Conservation (phyloP, 2,113 vertebrate species). For the Tychaedon coryphoeus region DNA sequence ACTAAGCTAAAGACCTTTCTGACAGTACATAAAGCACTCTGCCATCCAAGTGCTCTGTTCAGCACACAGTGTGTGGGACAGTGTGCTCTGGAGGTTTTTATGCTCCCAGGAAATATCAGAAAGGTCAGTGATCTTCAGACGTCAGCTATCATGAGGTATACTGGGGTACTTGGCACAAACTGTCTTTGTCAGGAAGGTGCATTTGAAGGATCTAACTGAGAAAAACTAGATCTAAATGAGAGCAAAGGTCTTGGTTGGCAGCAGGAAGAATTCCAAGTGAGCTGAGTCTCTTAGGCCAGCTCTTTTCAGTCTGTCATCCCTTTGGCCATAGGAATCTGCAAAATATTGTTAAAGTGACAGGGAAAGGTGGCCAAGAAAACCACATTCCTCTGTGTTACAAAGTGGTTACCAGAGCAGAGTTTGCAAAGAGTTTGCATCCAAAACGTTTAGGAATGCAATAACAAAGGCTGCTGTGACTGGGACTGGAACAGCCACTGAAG, state of each 20-base stretch:
- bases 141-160: fast-evolving
- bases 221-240: neutral
- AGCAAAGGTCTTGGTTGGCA: neutral
- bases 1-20: neutral
- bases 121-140: neutral
- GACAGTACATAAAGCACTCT: neutral
- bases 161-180: neutral
- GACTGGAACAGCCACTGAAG: neutral
- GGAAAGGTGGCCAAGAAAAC: slow-evolving; percentile 14
- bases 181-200: neutral
- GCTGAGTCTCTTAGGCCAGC: neutral
- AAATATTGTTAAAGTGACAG: neutral
- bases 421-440: neutral
- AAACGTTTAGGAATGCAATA: neutral
- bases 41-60: neutral
- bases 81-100: neutral
- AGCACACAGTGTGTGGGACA: neutral
- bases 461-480: neutral
- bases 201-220: neutral
- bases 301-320: slow-evolving; percentile 17
- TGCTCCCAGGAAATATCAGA: neutral
- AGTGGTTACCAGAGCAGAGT: slow-evolving; percentile 30
- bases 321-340: neutral
- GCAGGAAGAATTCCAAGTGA: neutral
- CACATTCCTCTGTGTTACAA: slow-evolving; percentile 2